phyloP scores from a whole-genome alignment of 2,797 vertebrate genomes.

The Heteromormyrus szaboi region DNA sequence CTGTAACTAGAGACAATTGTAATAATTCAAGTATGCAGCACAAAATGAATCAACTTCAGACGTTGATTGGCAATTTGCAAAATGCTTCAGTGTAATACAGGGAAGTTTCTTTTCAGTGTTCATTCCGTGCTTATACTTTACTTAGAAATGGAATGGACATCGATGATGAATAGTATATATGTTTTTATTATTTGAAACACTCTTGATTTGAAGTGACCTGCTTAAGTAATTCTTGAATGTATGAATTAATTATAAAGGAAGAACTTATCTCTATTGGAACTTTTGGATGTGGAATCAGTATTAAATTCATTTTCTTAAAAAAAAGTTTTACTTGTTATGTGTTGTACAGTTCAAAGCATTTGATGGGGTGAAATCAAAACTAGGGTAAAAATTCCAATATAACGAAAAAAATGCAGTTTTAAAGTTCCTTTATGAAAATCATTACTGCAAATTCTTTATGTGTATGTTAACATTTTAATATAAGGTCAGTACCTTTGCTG shows the following conservation, averaged over 20 bases:
- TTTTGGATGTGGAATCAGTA: constrained; percentile 51
- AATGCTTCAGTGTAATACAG: not conserved
- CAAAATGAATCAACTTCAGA: not conserved
- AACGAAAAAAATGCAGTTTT: not conserved
- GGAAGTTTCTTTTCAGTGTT: not conserved
- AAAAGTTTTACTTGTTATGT: not conserved
- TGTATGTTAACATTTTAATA: not conserved
- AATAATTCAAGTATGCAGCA: not conserved
- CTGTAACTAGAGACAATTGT: not conserved
- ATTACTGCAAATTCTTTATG: not conserved
- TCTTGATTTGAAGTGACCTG: not conserved
- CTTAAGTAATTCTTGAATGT: constrained; percentile 20
- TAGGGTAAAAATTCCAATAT: not conserved
- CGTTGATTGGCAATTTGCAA: no score
- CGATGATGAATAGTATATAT: not conserved
- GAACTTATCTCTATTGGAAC: constrained; percentile 35
- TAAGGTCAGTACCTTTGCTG: not conserved
- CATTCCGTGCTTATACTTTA: not conserved
- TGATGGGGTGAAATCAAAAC: not conserved
- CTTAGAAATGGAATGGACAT: not conserved
- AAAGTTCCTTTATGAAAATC: not conserved
- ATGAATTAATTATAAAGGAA: constrained; percentile 48
- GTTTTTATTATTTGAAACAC: constrained; percentile 31
- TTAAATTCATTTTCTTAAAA: constrained; percentile 51
- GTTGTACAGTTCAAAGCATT: not conserved